Percentiles rank a stretch among this genome's conserved stretches.
phyloP scores from a whole-genome alignment of 2,113 vertebrate genomes.

The Climacteris rufus region DNA sequence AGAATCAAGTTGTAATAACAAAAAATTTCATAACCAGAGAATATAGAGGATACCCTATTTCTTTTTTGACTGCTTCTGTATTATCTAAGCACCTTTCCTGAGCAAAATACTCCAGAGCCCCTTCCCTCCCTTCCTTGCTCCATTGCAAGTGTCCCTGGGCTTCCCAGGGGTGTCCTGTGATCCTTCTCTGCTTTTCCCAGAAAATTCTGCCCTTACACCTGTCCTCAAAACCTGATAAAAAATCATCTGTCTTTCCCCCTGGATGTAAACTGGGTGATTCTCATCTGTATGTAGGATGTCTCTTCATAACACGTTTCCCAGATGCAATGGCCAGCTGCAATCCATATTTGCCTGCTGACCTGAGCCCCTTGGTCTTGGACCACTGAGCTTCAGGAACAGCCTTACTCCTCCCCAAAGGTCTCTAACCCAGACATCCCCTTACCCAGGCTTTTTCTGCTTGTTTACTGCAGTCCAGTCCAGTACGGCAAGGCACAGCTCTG shows the following conservation, averaged over 20 bases:
- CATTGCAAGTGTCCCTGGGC: fast-evolving
- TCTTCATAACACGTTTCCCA: not conserved
- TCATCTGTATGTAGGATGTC: not conserved
- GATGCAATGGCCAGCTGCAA: not conserved
- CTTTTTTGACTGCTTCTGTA: not conserved
- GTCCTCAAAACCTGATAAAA: not conserved
- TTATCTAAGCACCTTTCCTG: not conserved
- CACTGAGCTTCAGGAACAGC: not conserved
- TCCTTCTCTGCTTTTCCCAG: not conserved
- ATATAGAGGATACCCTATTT: not conserved
- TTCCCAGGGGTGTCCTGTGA: not conserved
- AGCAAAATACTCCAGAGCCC: not conserved
- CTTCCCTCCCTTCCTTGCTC: not conserved
- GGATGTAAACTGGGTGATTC: not conserved
- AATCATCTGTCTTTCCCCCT: not conserved
- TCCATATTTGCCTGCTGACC: not conserved
- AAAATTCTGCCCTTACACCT: not conserved
- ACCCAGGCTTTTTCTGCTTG: not conserved
- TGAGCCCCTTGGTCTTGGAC: not conserved
- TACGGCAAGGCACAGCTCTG: fast-evolving
- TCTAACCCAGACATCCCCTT: not conserved
- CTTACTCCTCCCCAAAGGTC: not conserved
- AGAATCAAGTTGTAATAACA: not conserved
- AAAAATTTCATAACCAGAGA: not conserved
- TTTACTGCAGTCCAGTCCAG: not conserved